A percentile compares a stretch with the other conserved stretches of the same genome.
These are phyloP conservation scores for Actias luna DNA, from an alignment of 2,888 invertebrate species.

Conservation along the genomic window DNA sequence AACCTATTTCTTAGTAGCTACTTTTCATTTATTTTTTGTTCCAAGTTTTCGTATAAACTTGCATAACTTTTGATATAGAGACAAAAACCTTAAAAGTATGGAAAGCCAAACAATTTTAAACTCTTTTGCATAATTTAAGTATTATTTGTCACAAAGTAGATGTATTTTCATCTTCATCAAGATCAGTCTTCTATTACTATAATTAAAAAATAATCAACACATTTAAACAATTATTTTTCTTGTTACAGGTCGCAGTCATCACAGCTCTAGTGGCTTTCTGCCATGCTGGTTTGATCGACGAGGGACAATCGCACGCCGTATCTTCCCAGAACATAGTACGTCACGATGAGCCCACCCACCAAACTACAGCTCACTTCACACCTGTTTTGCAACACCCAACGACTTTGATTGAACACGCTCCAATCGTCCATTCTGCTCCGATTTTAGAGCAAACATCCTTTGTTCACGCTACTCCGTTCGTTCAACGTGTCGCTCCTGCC, in stretches of 20 bases:
- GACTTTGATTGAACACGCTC: conserved; percentile 41
- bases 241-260: conserved; percentile 64
- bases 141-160: neutral
- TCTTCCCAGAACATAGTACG: conserved; percentile 72
- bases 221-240: conserved; percentile 16
- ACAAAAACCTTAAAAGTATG: neutral
- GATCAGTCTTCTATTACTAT: neutral
- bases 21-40: neutral
- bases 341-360: conserved; percentile 60
- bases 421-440: conserved; percentile 39
- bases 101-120: neutral
- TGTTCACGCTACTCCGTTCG: conserved; percentile 37
- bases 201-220: no score
- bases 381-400: conserved; percentile 34
- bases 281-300: conserved; percentile 67
- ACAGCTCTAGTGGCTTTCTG: conserved; percentile 68
- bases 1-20: no score
- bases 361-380: conserved; percentile 44
- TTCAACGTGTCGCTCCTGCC: conserved; percentile 46
- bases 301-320: conserved; percentile 61
- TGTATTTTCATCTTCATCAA: neutral
- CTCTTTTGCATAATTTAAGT: neutral
- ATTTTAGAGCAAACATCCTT: conserved; percentile 45
- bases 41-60: neutral
- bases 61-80: neutral